phyloP scores from a whole-genome alignment of 2,888 invertebrate species.

The Ochropacha duplaris region DNA sequence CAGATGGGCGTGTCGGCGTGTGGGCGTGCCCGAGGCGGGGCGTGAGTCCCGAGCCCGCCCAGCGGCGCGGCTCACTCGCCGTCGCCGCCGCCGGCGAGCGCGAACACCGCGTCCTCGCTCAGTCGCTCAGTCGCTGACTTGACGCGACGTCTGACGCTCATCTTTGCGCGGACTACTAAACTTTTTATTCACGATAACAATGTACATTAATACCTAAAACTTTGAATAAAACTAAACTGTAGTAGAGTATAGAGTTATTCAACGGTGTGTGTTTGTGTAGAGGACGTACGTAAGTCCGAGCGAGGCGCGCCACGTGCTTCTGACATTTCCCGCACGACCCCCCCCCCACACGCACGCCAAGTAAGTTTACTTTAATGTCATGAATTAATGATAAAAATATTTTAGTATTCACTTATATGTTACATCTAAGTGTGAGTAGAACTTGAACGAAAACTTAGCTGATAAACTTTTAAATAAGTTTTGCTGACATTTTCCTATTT shows the following conservation, averaged over 20 bases:
- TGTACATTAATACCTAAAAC: constrained; percentile 11
- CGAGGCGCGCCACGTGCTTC: constrained; percentile 40
- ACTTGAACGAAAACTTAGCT: too few relatives aligned
- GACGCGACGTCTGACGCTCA: constrained; percentile 70
- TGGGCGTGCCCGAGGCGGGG: constrained; percentile 67
- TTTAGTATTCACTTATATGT: too few relatives aligned
- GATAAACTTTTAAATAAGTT: too few relatives aligned
- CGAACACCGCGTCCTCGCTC: constrained; percentile 40
- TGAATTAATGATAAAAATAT: neutral
- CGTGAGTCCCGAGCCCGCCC: constrained; percentile 37
- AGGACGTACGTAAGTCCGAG: constrained; percentile 13
- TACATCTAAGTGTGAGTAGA: too few relatives aligned
- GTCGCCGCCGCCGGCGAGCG: constrained; percentile 44
- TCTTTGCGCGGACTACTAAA: constrained; percentile 50
- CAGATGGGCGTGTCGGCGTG: constrained; percentile 69
- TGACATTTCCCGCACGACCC: constrained; percentile 52
- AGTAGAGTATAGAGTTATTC: constrained; percentile 12
- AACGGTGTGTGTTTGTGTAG: constrained; percentile 36
- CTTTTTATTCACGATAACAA: constrained; percentile 51
- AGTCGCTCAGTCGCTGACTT: constrained; percentile 68
- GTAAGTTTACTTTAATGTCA: constrained; percentile 48
- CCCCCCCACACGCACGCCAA: constrained; percentile 72
- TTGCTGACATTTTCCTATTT: too few relatives aligned
- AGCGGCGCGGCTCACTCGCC: constrained; percentile 55
- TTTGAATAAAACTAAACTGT: neutral